Evolutionary conservation across 2,113 vertebrate species (phyloP).

Genomic region (Alligator sinensis): DNA sequence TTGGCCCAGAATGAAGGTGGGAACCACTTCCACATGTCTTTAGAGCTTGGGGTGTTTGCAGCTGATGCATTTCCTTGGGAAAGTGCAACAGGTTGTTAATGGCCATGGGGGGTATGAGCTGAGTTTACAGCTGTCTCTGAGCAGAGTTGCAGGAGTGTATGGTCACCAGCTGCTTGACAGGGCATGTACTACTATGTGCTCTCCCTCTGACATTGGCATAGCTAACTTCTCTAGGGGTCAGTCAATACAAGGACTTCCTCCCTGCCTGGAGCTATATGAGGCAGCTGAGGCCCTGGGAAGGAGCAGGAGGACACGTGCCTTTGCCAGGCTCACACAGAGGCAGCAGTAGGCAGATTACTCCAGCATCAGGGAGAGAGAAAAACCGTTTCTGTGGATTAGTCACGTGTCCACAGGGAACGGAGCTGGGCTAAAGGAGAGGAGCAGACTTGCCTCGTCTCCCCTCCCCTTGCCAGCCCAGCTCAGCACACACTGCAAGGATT

Average conservation of each 20-base stretch:
- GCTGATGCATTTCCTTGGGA: neutral
- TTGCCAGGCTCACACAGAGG: neutral
- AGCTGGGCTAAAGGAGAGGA: neutral
- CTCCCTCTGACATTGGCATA: neutral
- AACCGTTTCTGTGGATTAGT: neutral
- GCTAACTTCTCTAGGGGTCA: neutral
- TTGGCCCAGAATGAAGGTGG: neutral
- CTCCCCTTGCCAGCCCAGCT: neutral
- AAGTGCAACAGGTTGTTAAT: neutral
- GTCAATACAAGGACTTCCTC: neutral
- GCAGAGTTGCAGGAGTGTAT: neutral
- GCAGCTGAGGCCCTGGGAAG: neutral
- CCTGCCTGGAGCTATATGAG: neutral
- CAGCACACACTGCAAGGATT: neutral
- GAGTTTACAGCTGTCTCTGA: neutral
- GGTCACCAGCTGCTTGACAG: neutral
- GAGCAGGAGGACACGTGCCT: neutral
- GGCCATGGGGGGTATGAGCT: too few species aligned
- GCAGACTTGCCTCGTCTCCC: neutral
- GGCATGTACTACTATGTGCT: neutral
- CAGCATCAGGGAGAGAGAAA: neutral
- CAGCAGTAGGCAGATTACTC: neutral
- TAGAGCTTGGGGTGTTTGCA: neutral
- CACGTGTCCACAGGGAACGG: neutral
- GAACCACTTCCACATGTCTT: neutral